Base-by-base conservation (phyloP, 2,888 invertebrate genomes). In the Lumbricus terrestris region DNA sequence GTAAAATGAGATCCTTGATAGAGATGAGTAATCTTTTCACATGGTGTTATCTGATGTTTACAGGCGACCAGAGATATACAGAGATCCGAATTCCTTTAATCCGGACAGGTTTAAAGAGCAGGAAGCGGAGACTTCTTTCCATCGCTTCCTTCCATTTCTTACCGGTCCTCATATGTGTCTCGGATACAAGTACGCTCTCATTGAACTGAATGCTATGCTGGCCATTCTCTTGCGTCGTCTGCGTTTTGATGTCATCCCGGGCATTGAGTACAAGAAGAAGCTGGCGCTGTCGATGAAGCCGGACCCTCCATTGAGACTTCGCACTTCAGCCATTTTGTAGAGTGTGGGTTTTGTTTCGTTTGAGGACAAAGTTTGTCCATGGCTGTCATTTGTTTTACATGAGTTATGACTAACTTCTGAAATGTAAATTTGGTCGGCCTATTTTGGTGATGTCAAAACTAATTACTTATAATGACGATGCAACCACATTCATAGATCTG, bases 111-210 rank as follows among this genome's bases (percentile, higher is more conserved):
- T 94, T 91, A 89, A 92, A 38, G 37, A 90, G 15, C 42, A 91
- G 34, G 91, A 92, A 33, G 90, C 92, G 34, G 92, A 92, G 20
- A 90, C 90, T 0, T 93, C 93, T 89, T 92, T 93, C 16, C 91
- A 92, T 47, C 91, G 89, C 35, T 93, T 92, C 91, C 90, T 94
- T 89, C 94, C 94, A 11, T 94, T 94, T 91, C 92, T 91, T n/a
- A 91, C 93, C 13, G 94, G 94, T 37, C 93, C 93, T 23, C 93
- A 93, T 88, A 94, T 93, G 93, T 94, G 94, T 91, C 93, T 94
- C 29, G 94, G 94, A 11, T 92, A 93, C 91, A 92, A 92, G 89
- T 94, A 94, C 92, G 93, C 94, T 33, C 90, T 93, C 88, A 90
- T 93, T 34, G 94, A 94, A 90, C 93, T 93, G 92, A 93, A 93